Base-by-base conservation (phyloP, 2,113 vertebrate species). In the Numenius arquata region DNA sequence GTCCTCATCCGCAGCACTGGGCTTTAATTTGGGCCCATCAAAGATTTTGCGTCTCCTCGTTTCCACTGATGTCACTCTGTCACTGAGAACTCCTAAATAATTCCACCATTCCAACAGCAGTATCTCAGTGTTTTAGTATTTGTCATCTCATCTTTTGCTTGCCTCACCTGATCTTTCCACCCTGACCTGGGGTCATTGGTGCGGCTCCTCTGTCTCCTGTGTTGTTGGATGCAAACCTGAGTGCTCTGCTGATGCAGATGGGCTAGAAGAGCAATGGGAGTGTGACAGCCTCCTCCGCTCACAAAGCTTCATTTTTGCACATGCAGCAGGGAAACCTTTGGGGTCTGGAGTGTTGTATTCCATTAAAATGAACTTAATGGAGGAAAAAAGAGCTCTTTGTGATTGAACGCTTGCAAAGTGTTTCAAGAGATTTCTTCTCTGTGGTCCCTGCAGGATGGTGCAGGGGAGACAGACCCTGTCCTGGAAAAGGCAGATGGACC, bases 401-500 rank as follows among this genome's bases (percentile, higher is more conserved):
- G 77, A 41, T 41, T 45, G 75, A 88, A 23, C 3, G 3, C 18
- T 87, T 43, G 30, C 50, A 20, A 68, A 93, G 12, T 22, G 8
- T 85, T 89, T 71, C 36, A 67, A 90, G 65, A 22, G 22, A 3
- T 75, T 91, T 95, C 45, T 73, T 82, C 65, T 63, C 84, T 40
- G 40, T 0, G 6, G 48, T 58, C 34, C 41, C 55, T 72, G 43
- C 1, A 8, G 36, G 58, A 65, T 16, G 14, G 55, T 59, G 38
- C 47, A 87, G 30, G 23, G 41, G 30, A 84, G 43, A 27, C 61
- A 67, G 74, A 41, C 22, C 12, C 34, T 45, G 73, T 87, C 52
- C 87, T 85, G 66, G 68, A 89, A 81, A 72, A 72, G 70, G 89
- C 91, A 96, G 93, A 97, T 88, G 94, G 94, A n/a, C 11, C 32